A percentile compares a stretch with the other conserved stretches of the same genome.
Evolutionary conservation across 2,113 vertebrate genomes (phyloP).

Genomic region (Ginglymostoma cirratum): DNA sequence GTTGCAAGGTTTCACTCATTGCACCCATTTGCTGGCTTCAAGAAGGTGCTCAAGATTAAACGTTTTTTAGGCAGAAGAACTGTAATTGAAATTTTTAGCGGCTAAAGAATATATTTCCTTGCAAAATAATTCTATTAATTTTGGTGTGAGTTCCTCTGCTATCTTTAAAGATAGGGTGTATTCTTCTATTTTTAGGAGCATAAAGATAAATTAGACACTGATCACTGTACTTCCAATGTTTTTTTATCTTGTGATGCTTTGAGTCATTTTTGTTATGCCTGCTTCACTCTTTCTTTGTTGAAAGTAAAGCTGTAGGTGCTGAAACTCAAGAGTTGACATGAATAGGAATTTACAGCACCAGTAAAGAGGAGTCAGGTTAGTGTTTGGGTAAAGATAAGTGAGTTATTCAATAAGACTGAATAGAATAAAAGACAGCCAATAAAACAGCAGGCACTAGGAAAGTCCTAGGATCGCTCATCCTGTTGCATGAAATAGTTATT

Average conservation of each 20-base stretch:
- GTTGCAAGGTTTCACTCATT: too few species aligned
- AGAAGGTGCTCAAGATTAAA: too few species aligned
- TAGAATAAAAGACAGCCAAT: neutral
- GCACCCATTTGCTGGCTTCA: too few species aligned
- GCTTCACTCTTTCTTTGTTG: neutral
- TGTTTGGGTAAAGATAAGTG: neutral
- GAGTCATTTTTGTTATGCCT: neutral
- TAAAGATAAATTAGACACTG: neutral
- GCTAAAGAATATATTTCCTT: neutral
- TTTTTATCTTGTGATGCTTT: neutral
- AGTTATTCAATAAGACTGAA: neutral
- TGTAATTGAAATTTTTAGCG: neutral
- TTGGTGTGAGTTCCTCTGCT: neutral
- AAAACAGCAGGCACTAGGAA: neutral
- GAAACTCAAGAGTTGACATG: too few species aligned
- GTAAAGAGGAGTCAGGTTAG: neutral
- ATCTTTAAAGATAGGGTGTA: neutral
- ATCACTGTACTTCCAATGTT: neutral
- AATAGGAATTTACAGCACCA: neutral
- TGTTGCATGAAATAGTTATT: neutral
- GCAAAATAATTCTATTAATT: neutral
- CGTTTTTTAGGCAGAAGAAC: neutral
- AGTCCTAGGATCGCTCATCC: neutral
- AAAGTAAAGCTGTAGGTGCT: too few species aligned
- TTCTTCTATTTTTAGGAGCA: neutral